These are phyloP conservation scores for Gasteruption jaculator DNA, from an alignment of 2,888 invertebrate genomes.

Conservation along the genomic window DNA sequence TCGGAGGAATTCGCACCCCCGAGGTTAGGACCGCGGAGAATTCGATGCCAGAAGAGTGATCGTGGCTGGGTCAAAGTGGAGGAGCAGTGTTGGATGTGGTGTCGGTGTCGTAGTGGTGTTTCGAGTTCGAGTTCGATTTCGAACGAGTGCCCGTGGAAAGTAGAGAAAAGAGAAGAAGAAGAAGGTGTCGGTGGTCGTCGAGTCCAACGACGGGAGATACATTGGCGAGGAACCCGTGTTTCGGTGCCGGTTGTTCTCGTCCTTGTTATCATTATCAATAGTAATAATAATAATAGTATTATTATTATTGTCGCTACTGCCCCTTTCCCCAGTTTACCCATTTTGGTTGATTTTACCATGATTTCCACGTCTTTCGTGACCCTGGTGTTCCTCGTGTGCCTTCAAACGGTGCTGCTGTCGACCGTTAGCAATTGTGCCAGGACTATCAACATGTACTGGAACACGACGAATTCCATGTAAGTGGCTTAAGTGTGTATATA, in stretches of 20 bases:
- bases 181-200: constrained; percentile 29
- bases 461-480: constrained; percentile 83
- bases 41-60: background rate
- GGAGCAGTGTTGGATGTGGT: constrained; percentile 33
- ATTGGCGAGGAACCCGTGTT: too few relatives aligned
- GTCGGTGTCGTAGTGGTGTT: constrained; percentile 27
- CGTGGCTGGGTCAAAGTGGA: constrained; percentile 17
- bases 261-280: constrained; percentile 5
- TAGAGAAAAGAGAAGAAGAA: too few relatives aligned
- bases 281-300: background rate
- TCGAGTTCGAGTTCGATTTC: too few relatives aligned
- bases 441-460: constrained; percentile 85
- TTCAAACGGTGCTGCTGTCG: constrained; percentile 62
- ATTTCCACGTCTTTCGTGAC: constrained; percentile 50
- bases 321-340: constrained; percentile 9
- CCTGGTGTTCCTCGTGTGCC: constrained; percentile 54
- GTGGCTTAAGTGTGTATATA: too few relatives aligned
- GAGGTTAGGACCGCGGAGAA: too few relatives aligned
- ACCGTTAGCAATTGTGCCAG: constrained; percentile 74
- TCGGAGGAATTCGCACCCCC: too few relatives aligned
- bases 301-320: background rate
- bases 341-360: constrained; percentile 47
- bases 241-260: constrained; percentile 19
- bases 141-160: too few relatives aligned
- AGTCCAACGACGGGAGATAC: constrained; percentile 17